phyloP scores from a whole-genome alignment of 2,888 invertebrate genomes.

The Linhomoeus sp. region DNA sequence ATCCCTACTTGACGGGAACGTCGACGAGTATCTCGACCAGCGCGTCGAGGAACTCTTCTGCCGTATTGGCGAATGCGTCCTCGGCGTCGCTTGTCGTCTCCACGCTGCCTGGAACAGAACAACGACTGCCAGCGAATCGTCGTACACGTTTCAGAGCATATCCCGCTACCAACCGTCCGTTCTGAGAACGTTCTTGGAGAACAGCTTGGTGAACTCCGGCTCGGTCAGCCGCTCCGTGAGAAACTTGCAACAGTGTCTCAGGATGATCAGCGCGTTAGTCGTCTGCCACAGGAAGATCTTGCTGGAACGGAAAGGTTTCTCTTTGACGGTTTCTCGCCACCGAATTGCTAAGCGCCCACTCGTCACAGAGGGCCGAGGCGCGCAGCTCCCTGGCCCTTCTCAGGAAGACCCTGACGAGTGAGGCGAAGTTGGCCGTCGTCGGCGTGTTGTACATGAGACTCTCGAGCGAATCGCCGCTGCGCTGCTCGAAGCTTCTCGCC shows the following conservation, averaged over 20 bases:
- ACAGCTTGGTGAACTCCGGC: slow-evolving; percentile 60
- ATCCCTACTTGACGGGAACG: slow-evolving; percentile 53
- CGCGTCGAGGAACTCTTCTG: slow-evolving; percentile 53
- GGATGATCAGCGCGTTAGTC: slow-evolving; percentile 73
- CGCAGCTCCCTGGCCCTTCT: slow-evolving; percentile 59
- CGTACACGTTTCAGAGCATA: no score
- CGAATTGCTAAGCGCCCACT: no score
- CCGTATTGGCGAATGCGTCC: slow-evolving; percentile 29
- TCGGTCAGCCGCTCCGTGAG: slow-evolving; percentile 73
- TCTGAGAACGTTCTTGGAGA: slow-evolving; percentile 27
- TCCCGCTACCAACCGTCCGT: neutral
- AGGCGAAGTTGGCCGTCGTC: slow-evolving; percentile 67
- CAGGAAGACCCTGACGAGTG: slow-evolving; percentile 65
- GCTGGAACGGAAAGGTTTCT: slow-evolving; percentile 31
- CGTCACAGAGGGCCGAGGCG: slow-evolving; percentile 63
- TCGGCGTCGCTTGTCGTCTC: slow-evolving; percentile 9
- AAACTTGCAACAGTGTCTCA: slow-evolving; percentile 58
- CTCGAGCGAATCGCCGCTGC: slow-evolving; percentile 51
- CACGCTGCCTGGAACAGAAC: neutral
- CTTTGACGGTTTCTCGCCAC: neutral
- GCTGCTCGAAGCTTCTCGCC: slow-evolving; percentile 44
- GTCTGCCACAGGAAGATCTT: slow-evolving; percentile 73
- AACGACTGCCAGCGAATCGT: no score
- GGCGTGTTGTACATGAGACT: slow-evolving; percentile 57
- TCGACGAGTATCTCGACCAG: slow-evolving; percentile 59